A percentile compares a stretch with the other conserved stretches of the same genome.
These are phyloP conservation scores for Pseudomyrmex sp. DNA, from an alignment of 1,140 invertebrate genomes.

Conservation along the genomic window DNA sequence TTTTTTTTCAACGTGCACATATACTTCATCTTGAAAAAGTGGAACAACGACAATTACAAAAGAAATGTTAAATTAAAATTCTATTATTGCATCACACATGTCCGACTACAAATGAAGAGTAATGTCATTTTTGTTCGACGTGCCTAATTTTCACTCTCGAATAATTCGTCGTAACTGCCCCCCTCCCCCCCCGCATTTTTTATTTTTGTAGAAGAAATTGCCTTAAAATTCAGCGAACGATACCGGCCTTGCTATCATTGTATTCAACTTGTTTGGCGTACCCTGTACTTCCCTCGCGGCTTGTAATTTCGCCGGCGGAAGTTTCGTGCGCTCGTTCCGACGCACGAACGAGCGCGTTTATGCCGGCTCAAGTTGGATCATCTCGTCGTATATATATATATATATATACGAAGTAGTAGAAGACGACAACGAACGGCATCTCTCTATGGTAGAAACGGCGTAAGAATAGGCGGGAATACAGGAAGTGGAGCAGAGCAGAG, in stretches of 20 bases:
- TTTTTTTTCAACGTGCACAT: constrained; percentile 8
- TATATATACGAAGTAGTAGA: background rate
- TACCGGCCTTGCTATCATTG: background rate
- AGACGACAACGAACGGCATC: background rate
- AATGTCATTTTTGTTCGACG: no score
- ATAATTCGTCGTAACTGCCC: background rate
- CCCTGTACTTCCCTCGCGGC: constrained; percentile 25
- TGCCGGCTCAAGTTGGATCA: constrained; percentile 25
- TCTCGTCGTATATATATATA: constrained; percentile 15
- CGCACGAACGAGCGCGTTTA: constrained; percentile 40
- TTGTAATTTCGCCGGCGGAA: constrained; percentile 37
- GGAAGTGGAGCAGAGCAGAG: background rate
- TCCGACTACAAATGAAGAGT: no score
- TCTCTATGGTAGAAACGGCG: background rate
- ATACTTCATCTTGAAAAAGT: background rate
- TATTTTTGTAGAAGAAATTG: constrained; percentile 20
- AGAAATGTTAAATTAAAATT: background rate
- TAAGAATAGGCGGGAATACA: constrained; percentile 27
- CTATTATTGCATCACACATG: no score
- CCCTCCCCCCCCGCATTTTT: constrained; percentile 13
- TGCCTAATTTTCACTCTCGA: background rate
- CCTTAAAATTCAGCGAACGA: constrained; percentile 10
- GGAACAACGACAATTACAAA: background rate
- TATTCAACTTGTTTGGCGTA: constrained; percentile 31
- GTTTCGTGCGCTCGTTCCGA: constrained; percentile 18